These are phyloP conservation scores for Bellardia bayeri DNA, from an alignment of 2,888 invertebrate species.

Conservation along the genomic window DNA sequence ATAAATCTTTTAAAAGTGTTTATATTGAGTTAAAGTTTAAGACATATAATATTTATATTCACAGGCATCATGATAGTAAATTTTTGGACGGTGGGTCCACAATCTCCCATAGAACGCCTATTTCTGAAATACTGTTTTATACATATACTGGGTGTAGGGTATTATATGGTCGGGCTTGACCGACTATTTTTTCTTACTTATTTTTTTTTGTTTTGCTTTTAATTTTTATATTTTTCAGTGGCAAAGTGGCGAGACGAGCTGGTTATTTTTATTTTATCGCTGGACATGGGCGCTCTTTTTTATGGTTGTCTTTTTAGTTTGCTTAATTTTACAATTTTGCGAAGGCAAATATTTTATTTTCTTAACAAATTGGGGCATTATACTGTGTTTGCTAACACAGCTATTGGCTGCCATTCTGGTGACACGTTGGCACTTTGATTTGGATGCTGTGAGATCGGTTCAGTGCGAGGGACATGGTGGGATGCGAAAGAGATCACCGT, in stretches of 20 bases:
- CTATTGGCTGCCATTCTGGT: slow-evolving; percentile 80
- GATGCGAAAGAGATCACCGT: slow-evolving; percentile 75
- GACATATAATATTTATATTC: no score
- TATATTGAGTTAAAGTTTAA: no score
- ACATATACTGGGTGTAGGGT: no score
- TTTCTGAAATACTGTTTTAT: no score
- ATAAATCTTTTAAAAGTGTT: no score
- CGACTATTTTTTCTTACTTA: no score
- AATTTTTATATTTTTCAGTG: slow-evolving; percentile 77
- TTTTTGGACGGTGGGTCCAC: no score
- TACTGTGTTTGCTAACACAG: slow-evolving; percentile 80
- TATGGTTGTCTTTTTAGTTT: slow-evolving; percentile 78
- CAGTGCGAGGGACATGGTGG: slow-evolving; percentile 55
- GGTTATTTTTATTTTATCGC: slow-evolving; percentile 80
- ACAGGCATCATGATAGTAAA: no score
- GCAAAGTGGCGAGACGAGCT: slow-evolving; percentile 81
- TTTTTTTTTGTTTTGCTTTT: background rate
- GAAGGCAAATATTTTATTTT: slow-evolving; percentile 83
- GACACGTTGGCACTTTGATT: slow-evolving; percentile 82
- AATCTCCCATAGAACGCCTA: no score
- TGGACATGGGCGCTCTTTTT: slow-evolving; percentile 82
- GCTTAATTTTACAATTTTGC: slow-evolving; percentile 77
- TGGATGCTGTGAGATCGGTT: slow-evolving; percentile 75
- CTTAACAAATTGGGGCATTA: slow-evolving; percentile 84
- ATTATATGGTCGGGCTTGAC: no score